Evolutionary conservation across 2,113 vertebrate species (phyloP).

Genomic region (Pelecanoides urinatrix): DNA sequence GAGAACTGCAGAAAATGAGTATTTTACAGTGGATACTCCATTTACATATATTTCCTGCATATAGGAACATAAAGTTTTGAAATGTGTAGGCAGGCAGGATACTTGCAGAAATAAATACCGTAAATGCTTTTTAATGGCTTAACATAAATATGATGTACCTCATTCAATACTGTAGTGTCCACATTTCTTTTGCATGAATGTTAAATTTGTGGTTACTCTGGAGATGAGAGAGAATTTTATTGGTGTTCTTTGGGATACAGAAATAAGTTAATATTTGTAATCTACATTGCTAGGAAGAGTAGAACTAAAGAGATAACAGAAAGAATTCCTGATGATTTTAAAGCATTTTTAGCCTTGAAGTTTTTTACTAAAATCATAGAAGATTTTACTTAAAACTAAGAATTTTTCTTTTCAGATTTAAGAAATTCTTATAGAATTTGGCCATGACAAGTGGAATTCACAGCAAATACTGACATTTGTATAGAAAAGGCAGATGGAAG

Average conservation of each 20-base stretch:
- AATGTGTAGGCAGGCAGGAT: neutral
- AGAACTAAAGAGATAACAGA: neutral
- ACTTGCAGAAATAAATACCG: conserved; percentile 9
- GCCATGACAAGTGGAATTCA: neutral
- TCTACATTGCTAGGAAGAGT: neutral
- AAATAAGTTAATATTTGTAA: neutral
- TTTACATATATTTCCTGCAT: conserved; percentile 27
- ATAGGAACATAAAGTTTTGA: conserved; percentile 7
- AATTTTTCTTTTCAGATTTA: neutral
- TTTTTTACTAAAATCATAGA: neutral
- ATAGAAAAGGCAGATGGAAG: conserved; percentile 23
- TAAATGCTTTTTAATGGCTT: conserved; percentile 14
- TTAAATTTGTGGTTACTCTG: neutral
- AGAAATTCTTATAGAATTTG: neutral
- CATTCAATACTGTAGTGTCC: neutral
- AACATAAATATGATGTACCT: neutral
- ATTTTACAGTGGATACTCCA: conserved; percentile 24
- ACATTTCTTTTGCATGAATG: neutral
- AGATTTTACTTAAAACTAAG: neutral
- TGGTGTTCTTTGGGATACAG: neutral
- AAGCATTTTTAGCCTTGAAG: neutral
- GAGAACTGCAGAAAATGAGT: conserved; percentile 14
- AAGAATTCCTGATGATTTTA: neutral
- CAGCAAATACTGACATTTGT: neutral
- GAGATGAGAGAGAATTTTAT: neutral